Conservation (phyloP, 2,113 vertebrate species). For the Vimba vimba region DNA sequence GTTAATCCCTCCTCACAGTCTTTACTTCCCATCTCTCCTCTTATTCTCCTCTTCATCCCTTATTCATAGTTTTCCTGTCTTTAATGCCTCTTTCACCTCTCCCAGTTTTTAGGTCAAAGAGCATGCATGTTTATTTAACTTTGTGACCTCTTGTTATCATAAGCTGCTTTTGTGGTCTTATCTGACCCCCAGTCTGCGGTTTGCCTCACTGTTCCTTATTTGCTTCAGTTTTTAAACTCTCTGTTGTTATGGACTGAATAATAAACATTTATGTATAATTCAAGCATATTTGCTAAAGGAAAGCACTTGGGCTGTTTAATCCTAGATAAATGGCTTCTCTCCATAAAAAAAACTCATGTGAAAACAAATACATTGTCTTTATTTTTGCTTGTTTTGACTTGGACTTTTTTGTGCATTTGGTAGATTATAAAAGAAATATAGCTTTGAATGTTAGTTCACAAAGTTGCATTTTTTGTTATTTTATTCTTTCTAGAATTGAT, state of each 20-base stretch:
- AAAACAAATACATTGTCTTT: neutral
- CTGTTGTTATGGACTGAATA: neutral
- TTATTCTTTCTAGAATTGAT: neutral
- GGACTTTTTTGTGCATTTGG: neutral
- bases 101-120: constrained; percentile 36
- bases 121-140: constrained; percentile 35
- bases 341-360: neutral
- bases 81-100: constrained; percentile 47
- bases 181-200: constrained; percentile 9
- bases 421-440: neutral
- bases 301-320: neutral
- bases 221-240: neutral
- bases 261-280: constrained; percentile 17
- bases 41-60: constrained; percentile 38
- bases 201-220: neutral
- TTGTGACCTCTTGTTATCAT: constrained; percentile 28
- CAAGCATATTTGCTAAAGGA: neutral
- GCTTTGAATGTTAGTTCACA: neutral
- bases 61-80: constrained; percentile 55
- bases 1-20: neutral
- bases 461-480: neutral
- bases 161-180: constrained; percentile 26
- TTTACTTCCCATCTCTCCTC: constrained; percentile 1
- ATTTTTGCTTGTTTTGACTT: neutral
- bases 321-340: neutral